Base-by-base conservation (phyloP, 2,797 vertebrate species). In the Myioborus miniatus region DNA sequence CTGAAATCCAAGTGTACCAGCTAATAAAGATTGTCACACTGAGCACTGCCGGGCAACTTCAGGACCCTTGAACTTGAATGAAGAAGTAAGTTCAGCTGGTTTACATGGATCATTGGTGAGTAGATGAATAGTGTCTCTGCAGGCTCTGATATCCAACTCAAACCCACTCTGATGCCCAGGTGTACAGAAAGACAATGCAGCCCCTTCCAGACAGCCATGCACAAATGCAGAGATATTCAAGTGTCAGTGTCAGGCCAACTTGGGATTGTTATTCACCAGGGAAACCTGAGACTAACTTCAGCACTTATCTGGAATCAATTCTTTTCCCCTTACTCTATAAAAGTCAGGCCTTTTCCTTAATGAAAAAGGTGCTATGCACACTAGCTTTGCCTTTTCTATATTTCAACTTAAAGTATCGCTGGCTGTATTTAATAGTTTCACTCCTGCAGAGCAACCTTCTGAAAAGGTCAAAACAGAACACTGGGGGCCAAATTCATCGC, bases 391-490 rank as follows among this genome's bases (percentile, higher is more conserved):
- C 79, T 96, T 92, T 96, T 94, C 88, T 71, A 2, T 84, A 72
- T 78, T 90, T 96, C 26, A 9, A 47, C 90, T 26, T 44, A 27
- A 75, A 88, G 84, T 88, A 79, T 83, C 6, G 1, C 72, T 63
- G 89, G 36, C 86, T 91, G 56, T 65, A 85, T 94, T 92, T 97
- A 97, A 96, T 94, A 89, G 90, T 94, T 89, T 90, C 43, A 6
- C 67, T 62, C 65, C 94, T 95, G 87, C 78, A 32, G 85, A 95
- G 81, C 53, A 94, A 97, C 95, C 96, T 78, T 91, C 95, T 96
- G 81, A 49, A 97, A 97, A 97, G 97, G 97, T 97, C 97, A 97
- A 69, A 87, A 88, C 76, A 79, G 91, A 97, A 96, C 85, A 78
- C 79, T 64, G 92, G 94, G 84, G 96, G 90, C 75, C 93, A 94